These are phyloP conservation scores for Drosophila sturtevanti DNA, from an alignment of 1,140 invertebrate species.

Conservation along the genomic window DNA sequence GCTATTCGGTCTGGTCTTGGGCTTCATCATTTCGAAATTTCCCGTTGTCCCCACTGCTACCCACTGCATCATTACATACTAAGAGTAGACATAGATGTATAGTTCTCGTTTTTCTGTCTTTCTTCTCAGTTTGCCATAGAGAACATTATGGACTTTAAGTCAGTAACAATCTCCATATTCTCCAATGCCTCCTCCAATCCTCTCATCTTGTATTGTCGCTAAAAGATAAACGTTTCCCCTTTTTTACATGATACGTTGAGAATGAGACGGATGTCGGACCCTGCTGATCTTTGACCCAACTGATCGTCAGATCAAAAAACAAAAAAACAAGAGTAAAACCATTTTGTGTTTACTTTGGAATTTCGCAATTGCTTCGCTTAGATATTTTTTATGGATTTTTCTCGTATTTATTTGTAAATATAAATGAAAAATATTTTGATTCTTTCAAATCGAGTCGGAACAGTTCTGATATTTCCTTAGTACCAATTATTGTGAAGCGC, in stretches of 20 bases:
- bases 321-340: slow-evolving; percentile 35
- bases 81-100: slow-evolving; percentile 66
- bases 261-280: slow-evolving; percentile 52
- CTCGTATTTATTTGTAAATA: no score
- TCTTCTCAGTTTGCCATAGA: slow-evolving; percentile 33
- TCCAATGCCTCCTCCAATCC: slow-evolving; percentile 9
- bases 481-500: no score
- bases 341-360: slow-evolving; percentile 43
- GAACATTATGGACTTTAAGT: slow-evolving; percentile 53
- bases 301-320: slow-evolving; percentile 37
- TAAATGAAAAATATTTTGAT: no score
- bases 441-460: no score
- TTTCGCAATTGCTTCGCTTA: slow-evolving; percentile 44
- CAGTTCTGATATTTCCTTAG: no score
- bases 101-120: slow-evolving; percentile 36
- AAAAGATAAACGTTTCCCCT: slow-evolving; percentile 20
- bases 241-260: slow-evolving; percentile 40
- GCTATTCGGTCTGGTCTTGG: slow-evolving; percentile 55
- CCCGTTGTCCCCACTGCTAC: slow-evolving; percentile 35
- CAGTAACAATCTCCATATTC: slow-evolving; percentile 27
- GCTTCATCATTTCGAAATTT: slow-evolving; percentile 59
- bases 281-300: slow-evolving; percentile 65
- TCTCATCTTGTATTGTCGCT: not conserved
- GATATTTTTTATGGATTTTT: slow-evolving; percentile 17
- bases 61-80: slow-evolving; percentile 28